Base-by-base conservation (phyloP, 2,888 invertebrate genomes). In the Sicus ferrugineus region DNA sequence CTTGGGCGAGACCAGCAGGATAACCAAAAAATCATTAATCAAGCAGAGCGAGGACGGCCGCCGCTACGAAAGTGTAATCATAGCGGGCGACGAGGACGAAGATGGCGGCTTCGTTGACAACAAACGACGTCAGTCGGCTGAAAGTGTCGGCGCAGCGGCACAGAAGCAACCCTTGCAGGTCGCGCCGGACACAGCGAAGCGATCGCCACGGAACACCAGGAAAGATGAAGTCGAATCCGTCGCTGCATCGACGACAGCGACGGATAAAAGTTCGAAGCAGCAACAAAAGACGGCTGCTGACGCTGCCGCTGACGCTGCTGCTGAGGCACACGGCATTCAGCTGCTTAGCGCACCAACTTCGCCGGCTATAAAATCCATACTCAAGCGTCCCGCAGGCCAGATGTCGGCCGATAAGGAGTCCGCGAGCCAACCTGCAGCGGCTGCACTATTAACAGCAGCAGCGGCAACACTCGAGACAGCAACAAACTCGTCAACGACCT, bases 351-450 rank as follows among this genome's bases (percentile, higher is more conserved):
- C 81, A 54, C 79, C 82, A 56, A 79, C 83, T 56, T 80, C 81
- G 3, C 80, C 78, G 26, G 77, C 77, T 69, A 89, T 89, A 69
- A 89, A 89, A 81, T 89, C 89, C 19, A 89, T 89, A 73, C 81
- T 89, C 34, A 89, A 89, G 75, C 88, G 89, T 72, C 89, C 89
- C 34, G 73, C 77, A 26, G 80, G 80, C 14, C 64, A 78, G 58
- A 85, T 83, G 82, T 84, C 84, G 73, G 76, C 65, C 72, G 34
- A 58, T 26, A 52, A 68, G 46, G 64, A 46, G 38, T 28, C 50
- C 34, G n/a, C 46, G 48, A 50, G 64, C 64, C 26, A 63, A 65
- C 1, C 65, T 70, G 11, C 68, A 72, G 31, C 56, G n/a, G 21
- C 30, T 9, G 30, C 11, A 48, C 34, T 21, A 68, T 52, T 58